Conservation (phyloP, 2,113 vertebrate species). For the Ifrita kowaldi region DNA sequence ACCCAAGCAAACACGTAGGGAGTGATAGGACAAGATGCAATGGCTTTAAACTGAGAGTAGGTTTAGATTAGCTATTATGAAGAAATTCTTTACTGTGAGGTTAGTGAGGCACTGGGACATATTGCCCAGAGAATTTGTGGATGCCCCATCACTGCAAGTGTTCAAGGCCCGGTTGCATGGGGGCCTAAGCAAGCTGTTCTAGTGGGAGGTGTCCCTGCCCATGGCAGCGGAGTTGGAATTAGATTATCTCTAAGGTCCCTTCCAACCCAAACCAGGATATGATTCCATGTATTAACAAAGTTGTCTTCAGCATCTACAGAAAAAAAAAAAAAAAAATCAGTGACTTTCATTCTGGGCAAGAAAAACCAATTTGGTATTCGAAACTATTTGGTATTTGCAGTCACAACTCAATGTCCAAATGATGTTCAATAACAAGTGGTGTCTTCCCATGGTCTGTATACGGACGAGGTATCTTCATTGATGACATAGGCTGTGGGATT, state of each 20-base stretch:
- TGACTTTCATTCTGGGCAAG: neutral
- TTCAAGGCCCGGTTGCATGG: neutral
- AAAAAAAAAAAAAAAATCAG: neutral
- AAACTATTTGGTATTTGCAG: neutral
- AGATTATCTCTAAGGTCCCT: neutral
- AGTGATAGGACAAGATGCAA: neutral
- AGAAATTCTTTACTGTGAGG: neutral
- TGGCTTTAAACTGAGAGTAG: neutral
- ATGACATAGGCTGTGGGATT: neutral
- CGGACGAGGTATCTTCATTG: neutral
- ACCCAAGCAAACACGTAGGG: neutral
- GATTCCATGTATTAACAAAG: neutral
- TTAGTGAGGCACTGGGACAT: neutral
- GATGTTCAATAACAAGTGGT: neutral
- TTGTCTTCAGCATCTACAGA: neutral
- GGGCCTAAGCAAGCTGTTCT: neutral
- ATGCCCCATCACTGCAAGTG: neutral
- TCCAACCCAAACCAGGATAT: neutral
- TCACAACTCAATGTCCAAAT: neutral
- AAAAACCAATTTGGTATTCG: neutral
- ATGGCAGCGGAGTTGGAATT: neutral
- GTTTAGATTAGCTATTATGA: neutral
- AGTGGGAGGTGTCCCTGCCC: neutral
- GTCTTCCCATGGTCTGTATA: neutral
- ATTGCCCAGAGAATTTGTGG: neutral